Evolutionary conservation across 2,113 vertebrate genomes (phyloP), one percentile per base, ranked within the genome.

Genomic region (Pelvicachromis taeniatus): DNA sequence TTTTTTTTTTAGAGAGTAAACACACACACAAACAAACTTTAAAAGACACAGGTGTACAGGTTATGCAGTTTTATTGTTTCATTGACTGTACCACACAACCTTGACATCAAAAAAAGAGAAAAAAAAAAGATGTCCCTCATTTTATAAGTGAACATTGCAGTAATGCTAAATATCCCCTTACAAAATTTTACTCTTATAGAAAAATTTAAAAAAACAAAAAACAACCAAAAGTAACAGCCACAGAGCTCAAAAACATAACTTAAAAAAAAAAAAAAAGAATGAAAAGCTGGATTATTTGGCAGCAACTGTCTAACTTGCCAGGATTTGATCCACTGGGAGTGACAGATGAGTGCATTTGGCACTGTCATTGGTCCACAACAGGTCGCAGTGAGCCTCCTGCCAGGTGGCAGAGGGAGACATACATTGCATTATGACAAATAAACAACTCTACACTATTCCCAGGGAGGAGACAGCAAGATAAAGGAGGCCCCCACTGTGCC

Each of bases 11-110:
- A 40, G 7, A 84, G 4, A 2, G 13, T 70, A 29, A 65, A 65
- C 4, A 14, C 45, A 19, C 55, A 82, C 7, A 73, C 40, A 59
- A 61, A 13, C 2, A 65, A 0, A 45, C 65, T 70, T 29, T 48
- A 26, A 11, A 70, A 26, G 38, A 70, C 42, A 48, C 23, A 1
- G 23, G 9, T 29, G 26, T 5, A 54, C 55, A 85, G 82, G 75
- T 90, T 79, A 83, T 45, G 87, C 83, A 68, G 77, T 42, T 95
- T 94, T 94, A 95, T 95, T 95, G 79, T 89, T 86, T 89, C 88
- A 91, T 92, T 88, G 88, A 94, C 87, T 91, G 88, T 85, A 84
- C 79, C 86, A 50, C 75, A 91, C 68, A 90, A 88, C 45, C 70
- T 77, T 81, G 84, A 89, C 81, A 83, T 85, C 63, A 87, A 85